These are phyloP conservation scores for Synodontis membranacea DNA, from an alignment of 2,113 vertebrate species.

Conservation along the genomic window DNA sequence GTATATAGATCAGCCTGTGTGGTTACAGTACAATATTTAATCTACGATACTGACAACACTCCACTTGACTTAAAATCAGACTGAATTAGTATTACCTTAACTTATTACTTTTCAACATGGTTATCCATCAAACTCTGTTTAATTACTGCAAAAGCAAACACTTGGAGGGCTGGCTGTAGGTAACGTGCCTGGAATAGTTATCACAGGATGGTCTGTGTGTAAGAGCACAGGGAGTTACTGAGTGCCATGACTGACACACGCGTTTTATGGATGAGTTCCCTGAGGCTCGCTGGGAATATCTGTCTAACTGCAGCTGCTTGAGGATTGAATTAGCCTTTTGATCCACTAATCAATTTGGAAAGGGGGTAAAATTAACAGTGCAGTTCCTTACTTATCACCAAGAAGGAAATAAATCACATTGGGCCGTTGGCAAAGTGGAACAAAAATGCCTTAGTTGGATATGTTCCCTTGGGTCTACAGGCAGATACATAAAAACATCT, in stretches of 20 bases:
- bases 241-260: slow-evolving; percentile 51
- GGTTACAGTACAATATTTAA: slow-evolving; percentile 23
- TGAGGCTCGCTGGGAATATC: slow-evolving; percentile 57
- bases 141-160: slow-evolving; percentile 55
- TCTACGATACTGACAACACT: slow-evolving; percentile 15
- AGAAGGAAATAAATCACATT: slow-evolving; percentile 53
- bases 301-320: slow-evolving; percentile 63
- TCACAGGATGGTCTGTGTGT: slow-evolving; percentile 49
- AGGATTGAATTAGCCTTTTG: slow-evolving; percentile 70
- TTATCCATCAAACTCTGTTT: slow-evolving; percentile 49
- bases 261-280: slow-evolving; percentile 62
- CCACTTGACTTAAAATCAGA: slow-evolving; percentile 48
- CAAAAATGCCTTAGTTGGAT: slow-evolving; percentile 27
- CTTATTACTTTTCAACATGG: slow-evolving; percentile 44
- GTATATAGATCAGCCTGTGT: background rate
- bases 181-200: slow-evolving; percentile 46
- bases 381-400: slow-evolving; percentile 40
- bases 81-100: slow-evolving; percentile 52
- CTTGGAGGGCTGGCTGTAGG: slow-evolving; percentile 44
- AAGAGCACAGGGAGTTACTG: slow-evolving; percentile 54
- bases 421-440: slow-evolving; percentile 39
- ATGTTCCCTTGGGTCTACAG: slow-evolving; percentile 28
- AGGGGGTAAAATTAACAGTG: slow-evolving; percentile 62
- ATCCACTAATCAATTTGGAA: slow-evolving; percentile 73
- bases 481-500: slow-evolving; percentile 8